Base-by-base conservation (phyloP, 2,113 vertebrate species). In the Ifrita kowaldi region DNA sequence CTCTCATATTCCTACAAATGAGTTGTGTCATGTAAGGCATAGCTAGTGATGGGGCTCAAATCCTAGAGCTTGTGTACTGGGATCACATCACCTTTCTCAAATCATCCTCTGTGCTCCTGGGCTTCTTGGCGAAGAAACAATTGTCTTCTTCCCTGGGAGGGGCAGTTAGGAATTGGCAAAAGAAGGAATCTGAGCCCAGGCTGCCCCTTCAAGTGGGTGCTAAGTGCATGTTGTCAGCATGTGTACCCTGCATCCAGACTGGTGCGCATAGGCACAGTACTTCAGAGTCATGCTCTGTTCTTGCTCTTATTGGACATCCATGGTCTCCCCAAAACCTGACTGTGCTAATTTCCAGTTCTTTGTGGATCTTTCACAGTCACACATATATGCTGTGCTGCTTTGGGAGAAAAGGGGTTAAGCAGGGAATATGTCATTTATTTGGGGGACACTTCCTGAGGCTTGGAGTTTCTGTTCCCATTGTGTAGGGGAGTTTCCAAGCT, bases 401-500 rank as follows among this genome's bases (percentile, higher is more conserved):
- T 83, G 49, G 41, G 57, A 93, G 50, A 55, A 71, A 33, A 86
- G 53, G 13, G 4, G 86, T 73, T 56, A 82, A 64, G 81, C 30
- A 35, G 49, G n/a, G 27, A 22, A 46, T n/a, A 2, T 16, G 46
- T 82, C 7, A n/a, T 52, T 90, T 59, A 10, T 84, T 47, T 84
- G 26, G 5, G 75, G 52, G 32, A 52, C 0, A 0, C 46, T 63
- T 95, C 47, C 49, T 23, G 16, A 84, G 71, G 28, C 24, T 14
- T 19, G 16, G 68, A 71, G 76, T 95, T 97, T 96, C 92, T 89
- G 92, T 96, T 94, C 68, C 60, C 1, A 1, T 46, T 89, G 28
- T 1, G 4, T 10, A 63, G 44, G 92, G 93, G 90, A 96, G 76
- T 93, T 96, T 78, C 63, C 79, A 90, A 89, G 52, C 42, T 79